Evolutionary conservation across 1,140 invertebrate species (phyloP), one percentile per base, ranked within the genome.

Genomic region (Protaetia brevitarsis): DNA sequence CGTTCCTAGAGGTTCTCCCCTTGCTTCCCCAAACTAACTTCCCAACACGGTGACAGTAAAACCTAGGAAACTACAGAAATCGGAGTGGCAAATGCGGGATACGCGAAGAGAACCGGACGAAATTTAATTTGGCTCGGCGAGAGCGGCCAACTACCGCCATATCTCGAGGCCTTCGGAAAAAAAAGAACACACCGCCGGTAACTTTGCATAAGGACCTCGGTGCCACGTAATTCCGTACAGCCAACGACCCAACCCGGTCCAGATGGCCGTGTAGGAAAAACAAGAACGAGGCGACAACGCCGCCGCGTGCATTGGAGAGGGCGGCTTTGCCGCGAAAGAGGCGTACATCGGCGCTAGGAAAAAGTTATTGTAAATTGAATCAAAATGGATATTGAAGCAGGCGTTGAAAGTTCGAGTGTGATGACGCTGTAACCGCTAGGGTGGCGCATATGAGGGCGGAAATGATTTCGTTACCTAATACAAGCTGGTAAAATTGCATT

Each of bases 311-410:
- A 51, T 23, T 51, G 41, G 41, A 8, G 41, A 21, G n/a, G n/a
- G n/a, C 41, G 41, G 26, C 41, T 23, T 51, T 51, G 6, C 11
- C 41, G 6, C 16, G 10, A 19, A 2, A 51, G 41, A 13, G 41
- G 41, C 26, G 41, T 51, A 51, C 41, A 7, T 21, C 3, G 5
- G 2, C 26, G 26, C 16, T 16, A 19, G n/a, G 41, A 51, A 51
- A 51, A 51, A 51, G 41, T 51, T 51, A 51, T 51, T 51, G 41
- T 51, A 51, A 51, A 51, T 51, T 21, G 41, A 51, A 21, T 51
- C 41, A 51, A 51, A 51, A 51, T 51, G 41, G 16, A 51, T 51
- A 51, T 51, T 51, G 41, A 51, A 51, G 11, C 19, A 8, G 41
- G 41, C 10, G 41, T 21, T 51, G 41, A 51, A 19, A 10, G 41